phyloP scores from a whole-genome alignment of 2,888 invertebrate genomes.

The Nebria brevicollis region DNA sequence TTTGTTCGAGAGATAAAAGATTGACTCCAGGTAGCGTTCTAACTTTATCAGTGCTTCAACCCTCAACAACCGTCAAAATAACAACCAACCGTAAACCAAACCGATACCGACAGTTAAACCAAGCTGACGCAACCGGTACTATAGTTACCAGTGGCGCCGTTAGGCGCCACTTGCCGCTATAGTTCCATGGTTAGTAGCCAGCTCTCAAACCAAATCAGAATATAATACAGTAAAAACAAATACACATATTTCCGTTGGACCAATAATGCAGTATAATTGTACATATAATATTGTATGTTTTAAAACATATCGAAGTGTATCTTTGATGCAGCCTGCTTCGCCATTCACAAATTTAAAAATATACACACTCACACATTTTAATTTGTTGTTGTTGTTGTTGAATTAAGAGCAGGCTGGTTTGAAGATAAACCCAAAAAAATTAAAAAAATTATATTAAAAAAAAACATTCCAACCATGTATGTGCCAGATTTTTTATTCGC shows the following conservation, averaged over 20 bases:
- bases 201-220: conserved; percentile 62
- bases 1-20: conserved; percentile 75
- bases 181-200: not conserved
- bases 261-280: conserved; percentile 55
- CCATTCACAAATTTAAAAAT: conserved; percentile 4
- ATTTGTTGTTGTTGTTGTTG: conserved; percentile 24
- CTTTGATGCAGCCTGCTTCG: conserved; percentile 48
- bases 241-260: conserved; percentile 57
- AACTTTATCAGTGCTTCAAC: conserved; percentile 60
- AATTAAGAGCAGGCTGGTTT: not conserved
- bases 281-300: conserved; percentile 55
- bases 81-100: conserved; percentile 66
- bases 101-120: conserved; percentile 69
- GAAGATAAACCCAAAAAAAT: conserved; percentile 22
- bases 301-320: conserved; percentile 56
- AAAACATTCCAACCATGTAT: conserved; percentile 73
- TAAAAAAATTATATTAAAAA: conserved; percentile 54
- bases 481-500: conserved; percentile 71
- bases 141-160: not conserved
- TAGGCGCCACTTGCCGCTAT: not conserved
- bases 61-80: conserved; percentile 63
- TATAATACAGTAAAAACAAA: conserved; percentile 57
- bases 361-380: conserved; percentile 48
- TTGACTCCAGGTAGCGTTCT: conserved; percentile 67
- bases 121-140: conserved; percentile 26